Evolutionary conservation across 1,140 invertebrate genomes (phyloP).

Genomic region (Listronotus oregonensis): DNA sequence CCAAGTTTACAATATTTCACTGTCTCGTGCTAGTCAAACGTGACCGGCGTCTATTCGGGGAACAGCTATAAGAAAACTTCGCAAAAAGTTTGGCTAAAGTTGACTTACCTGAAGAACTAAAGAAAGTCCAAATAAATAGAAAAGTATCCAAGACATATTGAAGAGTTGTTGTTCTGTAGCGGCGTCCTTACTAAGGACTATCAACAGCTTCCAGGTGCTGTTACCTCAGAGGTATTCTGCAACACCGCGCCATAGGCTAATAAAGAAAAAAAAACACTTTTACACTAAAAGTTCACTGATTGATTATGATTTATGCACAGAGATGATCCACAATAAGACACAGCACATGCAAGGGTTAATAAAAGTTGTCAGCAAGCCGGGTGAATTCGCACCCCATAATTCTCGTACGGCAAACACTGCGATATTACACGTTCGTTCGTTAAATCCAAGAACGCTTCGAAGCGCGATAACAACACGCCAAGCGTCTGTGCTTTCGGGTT

Average conservation of each 20-base stretch:
- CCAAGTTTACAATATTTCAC: constrained; percentile 44
- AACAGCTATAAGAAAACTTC: constrained; percentile 20
- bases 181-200: constrained; percentile 35
- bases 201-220: constrained; percentile 50
- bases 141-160: constrained; percentile 56
- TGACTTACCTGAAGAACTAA: constrained; percentile 53
- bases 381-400: constrained; percentile 44
- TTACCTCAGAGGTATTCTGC: constrained; percentile 55
- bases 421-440: constrained; percentile 26
- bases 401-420: constrained; percentile 41
- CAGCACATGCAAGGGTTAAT: constrained; percentile 41
- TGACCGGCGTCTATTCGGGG: constrained; percentile 9
- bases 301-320: constrained; percentile 26
- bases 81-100: constrained; percentile 3
- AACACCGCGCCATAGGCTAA: constrained; percentile 55
- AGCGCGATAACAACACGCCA: constrained; percentile 19
- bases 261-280: constrained; percentile 38
- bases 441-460: constrained; percentile 24
- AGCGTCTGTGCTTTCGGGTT: constrained; percentile 30
- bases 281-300: constrained; percentile 34
- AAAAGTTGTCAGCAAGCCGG: constrained; percentile 31
- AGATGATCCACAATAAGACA: constrained; percentile 39
- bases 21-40: constrained; percentile 39
- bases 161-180: constrained; percentile 18
- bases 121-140: constrained; percentile 47